Evolutionary conservation across 1,140 invertebrate genomes (phyloP), one percentile per base, ranked within the genome.

Genomic region (Helicoverpa armigera): DNA sequence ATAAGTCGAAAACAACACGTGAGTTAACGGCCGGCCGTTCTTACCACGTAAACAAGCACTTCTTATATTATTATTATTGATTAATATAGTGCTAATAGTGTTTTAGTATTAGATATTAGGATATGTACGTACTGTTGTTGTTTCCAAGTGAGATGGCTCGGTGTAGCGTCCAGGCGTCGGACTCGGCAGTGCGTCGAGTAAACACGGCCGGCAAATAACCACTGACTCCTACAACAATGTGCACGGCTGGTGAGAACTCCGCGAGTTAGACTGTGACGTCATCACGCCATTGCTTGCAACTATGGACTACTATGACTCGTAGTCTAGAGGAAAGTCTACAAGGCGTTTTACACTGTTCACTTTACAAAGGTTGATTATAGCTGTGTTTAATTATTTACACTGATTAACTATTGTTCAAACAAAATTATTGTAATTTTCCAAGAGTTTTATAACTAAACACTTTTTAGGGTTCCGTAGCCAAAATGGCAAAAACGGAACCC

Each of bases 141-240:
- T 87, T 88, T 50, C 94, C 89, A 79, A 97, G 94, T 31, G 95
- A 95, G 11, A 97, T 94, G 18, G 96, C 96, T 89, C 96, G 96
- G 88, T 99, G 98, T 48, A 98, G 89, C 4, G 98, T 98, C 98
- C 98, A 99, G 1, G 98, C 97, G 94, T 98, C 98, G 2, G 98
- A 98, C 89, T 98, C 98, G 0, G 98, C 97, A 0, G 97, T 98
- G 53, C 97, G 96, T 89, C 97, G 96, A 0, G 98, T 98, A 83
- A 98, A 98, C 87, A 97, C 97, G 61, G 97, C 96, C 0, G 98
- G 98, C 83, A 98, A 95, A 87, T 96, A 97, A 0, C 98, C 98
- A 16, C 96, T 96, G 74, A 96, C 96, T 35, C 98, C 98, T 95
- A 74, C 85, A 84, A 88, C n/a, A 77, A 67, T 18, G 11, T n/a